phyloP scores from a whole-genome alignment of 2,888 invertebrate species.

The Ischnura elegans region DNA sequence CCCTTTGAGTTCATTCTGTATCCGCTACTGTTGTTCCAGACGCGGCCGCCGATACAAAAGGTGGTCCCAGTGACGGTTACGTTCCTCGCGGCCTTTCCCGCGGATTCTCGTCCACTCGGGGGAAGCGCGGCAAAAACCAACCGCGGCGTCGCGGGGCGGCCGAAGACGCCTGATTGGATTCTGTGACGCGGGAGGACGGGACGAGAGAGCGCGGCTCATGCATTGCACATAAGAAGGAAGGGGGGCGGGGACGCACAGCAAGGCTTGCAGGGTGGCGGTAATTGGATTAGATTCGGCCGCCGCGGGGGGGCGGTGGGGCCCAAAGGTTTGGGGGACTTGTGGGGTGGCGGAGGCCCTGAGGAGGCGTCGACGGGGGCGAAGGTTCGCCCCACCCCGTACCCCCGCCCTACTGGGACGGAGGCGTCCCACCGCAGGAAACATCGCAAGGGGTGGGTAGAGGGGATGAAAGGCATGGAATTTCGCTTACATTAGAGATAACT shows the following conservation, averaged over 20 bases:
- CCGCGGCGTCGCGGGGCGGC: neutral
- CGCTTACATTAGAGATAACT: neutral
- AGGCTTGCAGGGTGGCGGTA: neutral
- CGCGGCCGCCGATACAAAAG: too few species aligned
- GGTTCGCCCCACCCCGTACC: neutral
- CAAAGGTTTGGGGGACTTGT: constrained; percentile 24
- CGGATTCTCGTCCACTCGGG: neutral
- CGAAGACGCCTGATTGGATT: neutral
- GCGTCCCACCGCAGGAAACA: neutral
- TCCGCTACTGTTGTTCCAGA: too few species aligned
- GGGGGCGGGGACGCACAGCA: neutral
- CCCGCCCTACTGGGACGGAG: neutral
- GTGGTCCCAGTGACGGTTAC: too few species aligned
- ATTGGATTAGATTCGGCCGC: constrained; percentile 51
- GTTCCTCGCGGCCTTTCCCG: neutral
- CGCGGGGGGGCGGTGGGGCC: neutral
- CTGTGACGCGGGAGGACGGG: neutral
- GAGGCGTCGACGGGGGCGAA: neutral
- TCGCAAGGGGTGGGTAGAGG: neutral
- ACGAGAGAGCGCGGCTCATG: neutral
- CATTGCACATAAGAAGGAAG: neutral
- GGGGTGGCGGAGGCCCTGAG: too few species aligned
- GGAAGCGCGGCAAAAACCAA: neutral
- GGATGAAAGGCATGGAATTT: neutral
- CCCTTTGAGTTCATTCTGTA: too few species aligned